Percentiles rank a stretch among this genome's conserved stretches.
Conservation (phyloP, 2,113 vertebrate genomes). For the Morone chrysops region DNA sequence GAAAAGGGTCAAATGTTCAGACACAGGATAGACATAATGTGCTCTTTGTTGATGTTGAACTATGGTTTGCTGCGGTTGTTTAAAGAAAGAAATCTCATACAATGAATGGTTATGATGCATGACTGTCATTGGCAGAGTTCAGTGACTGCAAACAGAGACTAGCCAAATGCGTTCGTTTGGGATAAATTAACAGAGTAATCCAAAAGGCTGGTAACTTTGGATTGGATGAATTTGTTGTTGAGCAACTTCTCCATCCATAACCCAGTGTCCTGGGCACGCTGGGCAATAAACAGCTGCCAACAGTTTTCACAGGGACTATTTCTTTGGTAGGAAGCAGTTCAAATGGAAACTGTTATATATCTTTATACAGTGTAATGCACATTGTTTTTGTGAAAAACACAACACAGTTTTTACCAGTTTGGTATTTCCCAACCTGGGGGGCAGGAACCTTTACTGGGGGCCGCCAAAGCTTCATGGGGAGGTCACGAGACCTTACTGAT, state of each 20-base stretch:
- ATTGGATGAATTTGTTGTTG: background rate
- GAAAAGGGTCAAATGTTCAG: conserved; percentile 57
- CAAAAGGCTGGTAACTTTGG: conserved; percentile 1
- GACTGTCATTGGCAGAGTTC: conserved; percentile 43
- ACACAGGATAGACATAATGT: conserved; percentile 55
- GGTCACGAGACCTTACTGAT: no score
- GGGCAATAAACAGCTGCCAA: background rate
- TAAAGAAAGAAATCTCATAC: conserved; percentile 36
- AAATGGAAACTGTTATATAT: no score
- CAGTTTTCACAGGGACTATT: background rate
- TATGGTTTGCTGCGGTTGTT: conserved; percentile 33
- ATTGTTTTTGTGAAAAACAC: no score
- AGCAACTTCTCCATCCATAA: no score
- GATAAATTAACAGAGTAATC: conserved; percentile 8
- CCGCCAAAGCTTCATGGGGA: no score
- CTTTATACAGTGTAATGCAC: no score
- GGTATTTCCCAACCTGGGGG: no score
- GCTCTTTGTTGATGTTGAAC: conserved; percentile 59
- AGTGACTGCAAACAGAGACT: conserved; percentile 4
- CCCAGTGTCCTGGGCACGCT: no score
- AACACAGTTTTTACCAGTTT: no score
- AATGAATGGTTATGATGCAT: conserved; percentile 53
- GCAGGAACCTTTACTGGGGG: no score
- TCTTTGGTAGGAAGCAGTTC: background rate
- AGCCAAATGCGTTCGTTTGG: conserved; percentile 3